Evolutionary conservation across 2,113 vertebrate species (phyloP).

Genomic region (Aleadryas rufinucha): DNA sequence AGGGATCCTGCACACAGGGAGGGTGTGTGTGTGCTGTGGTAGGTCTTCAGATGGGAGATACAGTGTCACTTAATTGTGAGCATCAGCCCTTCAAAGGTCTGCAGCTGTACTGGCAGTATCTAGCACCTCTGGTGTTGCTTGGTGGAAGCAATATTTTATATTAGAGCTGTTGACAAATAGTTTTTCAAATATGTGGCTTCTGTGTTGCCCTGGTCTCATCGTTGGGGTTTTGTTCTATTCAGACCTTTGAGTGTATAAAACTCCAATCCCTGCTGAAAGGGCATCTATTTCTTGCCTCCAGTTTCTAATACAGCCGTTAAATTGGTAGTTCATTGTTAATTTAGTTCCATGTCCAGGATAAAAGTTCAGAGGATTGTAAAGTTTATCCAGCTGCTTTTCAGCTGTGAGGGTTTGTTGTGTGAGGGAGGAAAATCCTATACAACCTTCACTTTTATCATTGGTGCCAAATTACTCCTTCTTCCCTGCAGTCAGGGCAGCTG

Average conservation of each 20-base stretch:
- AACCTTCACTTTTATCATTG: not conserved
- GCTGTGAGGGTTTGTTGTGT: not conserved
- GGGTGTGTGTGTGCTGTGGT: accelerated
- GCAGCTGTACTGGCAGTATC: not conserved
- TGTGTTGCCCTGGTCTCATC: not conserved
- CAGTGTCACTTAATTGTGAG: not conserved
- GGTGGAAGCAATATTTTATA: not conserved
- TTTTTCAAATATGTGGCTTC: not conserved
- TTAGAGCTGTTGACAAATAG: not conserved
- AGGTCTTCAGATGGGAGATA: not conserved
- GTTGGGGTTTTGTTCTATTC: not conserved
- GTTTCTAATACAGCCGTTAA: not conserved
- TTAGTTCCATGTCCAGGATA: not conserved
- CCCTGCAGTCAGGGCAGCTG: not conserved
- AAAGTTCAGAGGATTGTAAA: not conserved
- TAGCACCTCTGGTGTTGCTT: not conserved
- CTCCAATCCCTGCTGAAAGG: not conserved
- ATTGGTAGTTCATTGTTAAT: not conserved
- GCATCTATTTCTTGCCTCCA: not conserved
- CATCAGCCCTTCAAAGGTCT: not conserved
- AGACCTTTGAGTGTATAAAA: not conserved
- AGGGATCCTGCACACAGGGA: accelerated
- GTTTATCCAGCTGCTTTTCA: not conserved
- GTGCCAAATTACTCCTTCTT: not conserved
- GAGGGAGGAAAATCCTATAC: not conserved